phyloP scores from a whole-genome alignment of 2,113 vertebrate species.

The Suncus etruscus region DNA sequence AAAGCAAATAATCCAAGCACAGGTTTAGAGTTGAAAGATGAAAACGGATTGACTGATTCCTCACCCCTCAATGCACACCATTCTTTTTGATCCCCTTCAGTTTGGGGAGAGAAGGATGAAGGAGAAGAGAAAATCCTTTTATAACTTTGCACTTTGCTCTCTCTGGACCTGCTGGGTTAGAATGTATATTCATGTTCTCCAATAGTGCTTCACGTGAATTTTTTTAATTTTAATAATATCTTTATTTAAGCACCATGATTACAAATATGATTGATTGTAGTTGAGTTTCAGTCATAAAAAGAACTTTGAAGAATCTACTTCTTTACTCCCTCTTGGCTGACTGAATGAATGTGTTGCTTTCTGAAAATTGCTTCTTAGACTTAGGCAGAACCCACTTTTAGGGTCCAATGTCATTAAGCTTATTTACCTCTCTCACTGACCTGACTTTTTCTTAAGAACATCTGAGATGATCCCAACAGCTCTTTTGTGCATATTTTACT shows the following conservation, averaged over 20 bases:
- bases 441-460: background rate
- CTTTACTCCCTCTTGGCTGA: background rate
- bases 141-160: background rate
- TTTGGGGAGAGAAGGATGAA: background rate
- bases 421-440: background rate
- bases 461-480: background rate
- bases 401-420: background rate
- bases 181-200: background rate
- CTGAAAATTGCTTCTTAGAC: constrained; percentile 21
- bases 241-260: too few species aligned
- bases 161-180: background rate
- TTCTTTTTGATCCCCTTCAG: background rate
- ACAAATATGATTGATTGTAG: too few species aligned
- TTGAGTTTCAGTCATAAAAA: too few species aligned
- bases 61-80: too few species aligned
- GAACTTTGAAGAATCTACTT: constrained; percentile 1
- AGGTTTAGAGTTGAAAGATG: background rate
- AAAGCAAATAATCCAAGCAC: background rate
- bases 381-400: background rate
- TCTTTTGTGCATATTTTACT: background rate
- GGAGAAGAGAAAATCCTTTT: background rate
- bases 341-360: constrained; percentile 11
- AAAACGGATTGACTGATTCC: too few species aligned
- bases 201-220: background rate
- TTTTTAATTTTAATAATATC: too few species aligned